These are phyloP conservation scores for Tenebrio molitor DNA, from an alignment of 1,140 invertebrate species.

Conservation along the genomic window DNA sequence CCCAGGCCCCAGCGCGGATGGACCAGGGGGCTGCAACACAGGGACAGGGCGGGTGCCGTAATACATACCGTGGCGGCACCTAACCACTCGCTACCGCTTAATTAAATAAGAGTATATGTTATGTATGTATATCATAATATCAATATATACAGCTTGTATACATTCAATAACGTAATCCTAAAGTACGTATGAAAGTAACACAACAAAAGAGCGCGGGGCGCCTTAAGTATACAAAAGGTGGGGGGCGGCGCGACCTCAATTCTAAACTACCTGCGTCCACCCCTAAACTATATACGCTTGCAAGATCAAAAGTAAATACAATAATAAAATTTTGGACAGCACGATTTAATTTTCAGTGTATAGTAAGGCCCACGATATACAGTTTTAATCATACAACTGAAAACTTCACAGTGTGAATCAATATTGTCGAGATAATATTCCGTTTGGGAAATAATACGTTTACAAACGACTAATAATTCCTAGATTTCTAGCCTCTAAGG, in stretches of 20 bases:
- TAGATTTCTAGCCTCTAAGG: slow-evolving; percentile 58
- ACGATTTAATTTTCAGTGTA: slow-evolving; percentile 68
- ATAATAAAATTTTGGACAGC: slow-evolving; percentile 67
- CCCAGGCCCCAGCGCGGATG: slow-evolving; percentile 30
- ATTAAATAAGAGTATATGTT: slow-evolving; percentile 65
- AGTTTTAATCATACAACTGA: slow-evolving; percentile 68
- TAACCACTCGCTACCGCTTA: slow-evolving; percentile 64
- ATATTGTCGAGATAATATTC: slow-evolving; percentile 70
- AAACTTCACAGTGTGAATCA: slow-evolving; percentile 67
- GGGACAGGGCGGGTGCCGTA: slow-evolving; percentile 62
- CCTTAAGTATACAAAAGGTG: slow-evolving; percentile 60
- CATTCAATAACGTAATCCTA: slow-evolving; percentile 66
- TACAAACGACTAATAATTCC: slow-evolving; percentile 56
- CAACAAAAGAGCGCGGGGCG: slow-evolving; percentile 59
- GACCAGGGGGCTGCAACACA: slow-evolving; percentile 60
- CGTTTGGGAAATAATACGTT: slow-evolving; percentile 63
- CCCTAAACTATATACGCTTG: slow-evolving; percentile 43
- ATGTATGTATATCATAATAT: slow-evolving; percentile 64
- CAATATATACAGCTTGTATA: slow-evolving; percentile 67
- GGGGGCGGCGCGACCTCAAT: slow-evolving; percentile 38
- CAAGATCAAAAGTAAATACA: slow-evolving; percentile 51
- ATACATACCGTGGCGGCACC: slow-evolving; percentile 64
- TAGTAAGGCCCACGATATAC: slow-evolving; percentile 70
- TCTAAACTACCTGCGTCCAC: slow-evolving; percentile 35
- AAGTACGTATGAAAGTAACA: slow-evolving; percentile 65